Conservation (phyloP, 2,797 vertebrate genomes). For the Silurus lanzhouensis region DNA sequence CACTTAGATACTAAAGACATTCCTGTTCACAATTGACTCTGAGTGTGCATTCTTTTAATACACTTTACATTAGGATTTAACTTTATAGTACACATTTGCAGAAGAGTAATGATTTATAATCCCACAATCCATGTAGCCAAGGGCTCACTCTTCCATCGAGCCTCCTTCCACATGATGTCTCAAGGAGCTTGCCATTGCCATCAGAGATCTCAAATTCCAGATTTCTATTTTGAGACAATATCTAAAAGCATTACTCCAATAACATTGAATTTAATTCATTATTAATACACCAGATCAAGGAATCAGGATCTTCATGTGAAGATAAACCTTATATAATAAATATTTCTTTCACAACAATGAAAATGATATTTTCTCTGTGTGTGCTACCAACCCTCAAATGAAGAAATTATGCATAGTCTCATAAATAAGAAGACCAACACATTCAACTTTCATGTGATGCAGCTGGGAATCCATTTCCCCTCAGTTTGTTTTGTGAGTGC, state of each 20-base stretch:
- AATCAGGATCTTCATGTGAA: not conserved
- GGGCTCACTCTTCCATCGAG: not conserved
- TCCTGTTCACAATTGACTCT: not conserved
- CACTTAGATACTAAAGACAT: not conserved
- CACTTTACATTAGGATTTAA: not conserved
- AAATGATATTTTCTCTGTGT: not conserved
- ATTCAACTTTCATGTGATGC: not conserved
- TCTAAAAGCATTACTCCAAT: not conserved
- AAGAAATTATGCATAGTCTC: not conserved
- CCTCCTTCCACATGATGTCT: not conserved
- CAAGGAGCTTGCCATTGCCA: not conserved
- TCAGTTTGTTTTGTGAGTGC: not conserved
- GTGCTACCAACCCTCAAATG: not conserved
- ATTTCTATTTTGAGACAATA: not conserved
- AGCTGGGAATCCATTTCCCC: not conserved
- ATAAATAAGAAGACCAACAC: slow-evolving; percentile 13
- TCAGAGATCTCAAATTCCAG: too few species aligned
- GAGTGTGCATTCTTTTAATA: not conserved
- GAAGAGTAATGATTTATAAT: slow-evolving; percentile 6
- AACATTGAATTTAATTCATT: not conserved
- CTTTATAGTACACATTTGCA: not conserved
- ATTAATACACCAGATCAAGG: not conserved
- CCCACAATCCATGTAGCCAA: not conserved
- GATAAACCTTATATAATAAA: not conserved
- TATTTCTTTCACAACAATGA: not conserved